Percentiles rank a stretch among this genome's conserved stretches.
These are phyloP conservation scores for Sturnira hondurensis DNA, from an alignment of 2,113 vertebrate genomes.

Conservation along the genomic window DNA sequence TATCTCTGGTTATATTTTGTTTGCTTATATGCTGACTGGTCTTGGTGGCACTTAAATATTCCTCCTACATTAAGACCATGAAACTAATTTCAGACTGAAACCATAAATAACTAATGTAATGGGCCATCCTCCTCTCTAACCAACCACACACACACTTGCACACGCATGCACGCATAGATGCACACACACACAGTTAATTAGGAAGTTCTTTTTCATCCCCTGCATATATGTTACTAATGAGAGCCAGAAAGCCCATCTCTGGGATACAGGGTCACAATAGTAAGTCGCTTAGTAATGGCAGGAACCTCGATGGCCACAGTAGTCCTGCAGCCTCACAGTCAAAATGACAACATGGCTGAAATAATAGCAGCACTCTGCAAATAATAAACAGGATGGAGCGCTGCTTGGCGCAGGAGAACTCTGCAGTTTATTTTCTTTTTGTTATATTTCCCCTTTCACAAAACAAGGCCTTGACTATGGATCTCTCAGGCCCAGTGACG, in stretches of 20 bases:
- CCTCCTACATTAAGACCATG: background rate
- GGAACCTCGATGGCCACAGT: background rate
- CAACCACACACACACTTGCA: background rate
- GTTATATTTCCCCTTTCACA: background rate
- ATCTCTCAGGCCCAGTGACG: background rate
- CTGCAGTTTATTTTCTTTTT: background rate
- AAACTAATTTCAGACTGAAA: background rate
- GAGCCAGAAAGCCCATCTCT: background rate
- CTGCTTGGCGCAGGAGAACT: background rate
- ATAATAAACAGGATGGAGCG: conserved; percentile 32
- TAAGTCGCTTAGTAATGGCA: background rate
- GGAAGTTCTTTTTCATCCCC: background rate
- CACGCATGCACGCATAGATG: rapidly evolving
- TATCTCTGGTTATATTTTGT: too few species aligned
- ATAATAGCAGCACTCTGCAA: background rate
- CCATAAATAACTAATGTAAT: background rate
- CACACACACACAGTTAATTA: background rate
- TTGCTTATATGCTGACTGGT: background rate
- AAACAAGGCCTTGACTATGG: conserved; percentile 40
- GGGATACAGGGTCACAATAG: background rate
- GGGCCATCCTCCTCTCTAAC: rapidly evolving
- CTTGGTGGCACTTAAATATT: background rate
- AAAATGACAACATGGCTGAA: background rate
- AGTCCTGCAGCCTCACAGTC: background rate
- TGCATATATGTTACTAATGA: background rate